phyloP scores from a whole-genome alignment of 2,797 vertebrate species.

The Graptemys geographica region DNA sequence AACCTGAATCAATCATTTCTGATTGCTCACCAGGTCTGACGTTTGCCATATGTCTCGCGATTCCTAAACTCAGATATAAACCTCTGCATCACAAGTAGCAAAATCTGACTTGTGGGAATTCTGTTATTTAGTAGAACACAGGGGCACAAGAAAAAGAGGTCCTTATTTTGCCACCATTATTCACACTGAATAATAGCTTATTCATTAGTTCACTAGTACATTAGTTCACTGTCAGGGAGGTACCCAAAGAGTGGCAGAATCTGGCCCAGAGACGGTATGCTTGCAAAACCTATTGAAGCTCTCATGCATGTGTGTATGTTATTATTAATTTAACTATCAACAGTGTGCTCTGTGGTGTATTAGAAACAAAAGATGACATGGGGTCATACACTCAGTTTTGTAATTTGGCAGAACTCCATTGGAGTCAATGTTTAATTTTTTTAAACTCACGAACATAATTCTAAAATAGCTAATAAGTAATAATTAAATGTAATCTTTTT shows the following conservation, averaged over 20 bases:
- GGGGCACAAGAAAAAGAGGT: conserved; percentile 45
- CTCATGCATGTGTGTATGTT: background rate
- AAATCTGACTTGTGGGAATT: conserved; percentile 36
- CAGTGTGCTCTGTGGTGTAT: background rate
- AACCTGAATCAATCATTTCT: conserved; percentile 69
- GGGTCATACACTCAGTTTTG: background rate
- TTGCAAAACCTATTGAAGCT: background rate
- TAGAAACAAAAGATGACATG: background rate
- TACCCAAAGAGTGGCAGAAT: conserved; percentile 44
- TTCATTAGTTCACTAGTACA: no score
- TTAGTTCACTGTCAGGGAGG: conserved; percentile 28
- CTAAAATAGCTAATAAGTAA: background rate
- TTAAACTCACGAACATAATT: background rate
- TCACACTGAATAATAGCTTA: background rate
- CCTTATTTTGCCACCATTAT: conserved; percentile 25
- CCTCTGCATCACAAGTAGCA: conserved; percentile 51
- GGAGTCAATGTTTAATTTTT: background rate
- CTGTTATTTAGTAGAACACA: conserved; percentile 43
- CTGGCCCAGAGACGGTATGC: background rate
- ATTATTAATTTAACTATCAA: background rate
- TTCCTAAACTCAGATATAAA: conserved; percentile 73
- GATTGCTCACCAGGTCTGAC: conserved; percentile 74
- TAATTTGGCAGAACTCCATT: background rate
- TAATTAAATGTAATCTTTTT: background rate
- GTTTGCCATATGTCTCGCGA: conserved; percentile 77